phyloP scores from a whole-genome alignment of 2,888 invertebrate genomes.

The Copidosoma aretas region DNA sequence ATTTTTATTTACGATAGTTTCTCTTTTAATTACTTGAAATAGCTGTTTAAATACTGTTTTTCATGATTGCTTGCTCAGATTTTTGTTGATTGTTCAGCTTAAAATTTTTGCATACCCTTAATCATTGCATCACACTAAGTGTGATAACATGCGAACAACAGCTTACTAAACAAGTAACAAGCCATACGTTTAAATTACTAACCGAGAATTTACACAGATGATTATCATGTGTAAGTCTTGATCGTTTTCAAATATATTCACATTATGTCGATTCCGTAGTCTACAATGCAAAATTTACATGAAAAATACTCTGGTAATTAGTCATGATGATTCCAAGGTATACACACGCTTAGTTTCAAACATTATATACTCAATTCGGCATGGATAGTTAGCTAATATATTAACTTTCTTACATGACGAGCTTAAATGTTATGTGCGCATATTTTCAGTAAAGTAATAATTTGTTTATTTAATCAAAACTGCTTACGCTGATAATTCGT shows the following conservation, averaged over 20 bases:
- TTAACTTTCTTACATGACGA: constrained; percentile 20
- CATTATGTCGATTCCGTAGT: neutral
- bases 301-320: constrained; percentile 8
- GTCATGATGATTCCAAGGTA: constrained; percentile 8
- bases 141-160: neutral
- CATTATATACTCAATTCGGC: constrained; percentile 31
- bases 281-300: neutral
- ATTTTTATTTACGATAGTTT: no score
- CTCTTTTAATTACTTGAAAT: constrained; percentile 14
- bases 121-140: no score
- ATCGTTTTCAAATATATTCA: neutral
- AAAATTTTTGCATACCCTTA: no score
- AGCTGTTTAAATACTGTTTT: constrained; percentile 11
- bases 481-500: constrained; percentile 1
- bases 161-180: neutral
- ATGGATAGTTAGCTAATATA: constrained; percentile 17
- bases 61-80: neutral
- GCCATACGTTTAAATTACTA: neutral
- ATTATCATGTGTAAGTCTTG: neutral
- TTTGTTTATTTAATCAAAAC: neutral
- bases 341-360: constrained; percentile 12
- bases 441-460: constrained; percentile 11
- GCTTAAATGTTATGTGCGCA: constrained; percentile 29
- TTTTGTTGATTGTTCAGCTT: neutral
- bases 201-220: constrained; percentile 12